Evolutionary conservation across 2,113 vertebrate species (phyloP), one percentile per base, ranked within the genome.

Genomic region (Mus pahari): DNA sequence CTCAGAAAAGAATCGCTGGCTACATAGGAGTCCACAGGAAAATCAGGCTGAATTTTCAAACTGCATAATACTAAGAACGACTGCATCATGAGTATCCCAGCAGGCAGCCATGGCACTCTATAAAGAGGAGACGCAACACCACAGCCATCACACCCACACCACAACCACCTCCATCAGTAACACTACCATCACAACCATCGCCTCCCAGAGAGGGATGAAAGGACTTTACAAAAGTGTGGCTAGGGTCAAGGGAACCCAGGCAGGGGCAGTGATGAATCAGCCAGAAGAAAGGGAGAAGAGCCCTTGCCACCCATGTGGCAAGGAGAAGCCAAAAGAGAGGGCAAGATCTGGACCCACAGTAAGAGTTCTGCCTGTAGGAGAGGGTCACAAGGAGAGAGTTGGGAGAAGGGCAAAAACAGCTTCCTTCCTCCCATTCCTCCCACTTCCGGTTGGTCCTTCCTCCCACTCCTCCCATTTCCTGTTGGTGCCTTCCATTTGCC

Each of bases 401-500:
- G 28, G 3, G 26, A 53, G 71, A 86, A 48, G n/a, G 2, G 16
- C 11, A 7, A 71, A 86, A 22, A 50, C 1, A n/a, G 50, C 36
- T 1, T 36, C 77, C 83, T 71, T 39, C 6, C 0, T 3, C 22
- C 20, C 53, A 53, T 64, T 39, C 64, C 3, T 31, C 60, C 22
- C 60, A 66, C 64, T 66, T 66, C 11, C 64, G 31, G 64, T 66
- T 66, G 64, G 64, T 13, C 64, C 64, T 66, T 66, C 64, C 64
- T 66, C 28, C 0, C 68, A 39, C 60, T 66, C 64, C 64, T 66
- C 28, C 0, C 73, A 55, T 53, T 96, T 96, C 94, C 94, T 78
- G 93, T 60, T 3, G 73, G 81, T 50, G 39, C 86, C 82, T 86
- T 91, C 86, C n/a, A 9, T 42, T 71, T 50, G 82, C 96, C 86